Evolutionary conservation across 2,888 invertebrate species (phyloP), one percentile per base, ranked within the genome.

Genomic region (Neria commutata): DNA sequence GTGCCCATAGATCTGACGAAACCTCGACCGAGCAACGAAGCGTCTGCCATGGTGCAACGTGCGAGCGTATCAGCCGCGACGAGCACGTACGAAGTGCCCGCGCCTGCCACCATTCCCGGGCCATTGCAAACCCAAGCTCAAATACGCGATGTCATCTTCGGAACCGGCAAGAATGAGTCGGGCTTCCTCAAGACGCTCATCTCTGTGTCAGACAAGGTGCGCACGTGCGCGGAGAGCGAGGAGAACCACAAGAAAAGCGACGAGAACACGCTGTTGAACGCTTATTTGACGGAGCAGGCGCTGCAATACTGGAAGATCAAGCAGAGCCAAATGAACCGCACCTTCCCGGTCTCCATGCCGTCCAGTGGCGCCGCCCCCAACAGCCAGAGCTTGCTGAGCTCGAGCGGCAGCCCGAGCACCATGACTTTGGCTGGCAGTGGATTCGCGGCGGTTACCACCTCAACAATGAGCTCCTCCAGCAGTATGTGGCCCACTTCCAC

Each of bases 251-350:
- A 70, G 58, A 64, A 62, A 46, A 59, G 58, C 11, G 70, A 60
- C 42, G 87, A 88, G 34, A 88, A 88, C 64, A 86, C 87, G 5
- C 86, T 90, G 84, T 80, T 90, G 54, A 89, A 90, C 65, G 89
- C 88, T 0, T 91, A 91, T 78, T 84, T 90, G 51, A 89, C 89
- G 1, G 90, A 90, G 73, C 84, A 89, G 72, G 89, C 90, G 16
- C 81, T 90, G 50, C 85, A 88, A 73, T 88, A 90, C 74, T 85
- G 88, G 37, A 88, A 87, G 78, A 88, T 90, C 60, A 91, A 90
- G 77, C 89, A 89, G 75, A 87, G 87, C 65, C 88, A 88, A 74
- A 75, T 78, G 58, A 76, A 69, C 58, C 74, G 65, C 6, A 67
- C 11, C 48, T 2, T 24, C 33, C 29, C 29, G 29, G 46, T 46